Conservation (phyloP, 2,797 vertebrate genomes). For the Sylvia borin region DNA sequence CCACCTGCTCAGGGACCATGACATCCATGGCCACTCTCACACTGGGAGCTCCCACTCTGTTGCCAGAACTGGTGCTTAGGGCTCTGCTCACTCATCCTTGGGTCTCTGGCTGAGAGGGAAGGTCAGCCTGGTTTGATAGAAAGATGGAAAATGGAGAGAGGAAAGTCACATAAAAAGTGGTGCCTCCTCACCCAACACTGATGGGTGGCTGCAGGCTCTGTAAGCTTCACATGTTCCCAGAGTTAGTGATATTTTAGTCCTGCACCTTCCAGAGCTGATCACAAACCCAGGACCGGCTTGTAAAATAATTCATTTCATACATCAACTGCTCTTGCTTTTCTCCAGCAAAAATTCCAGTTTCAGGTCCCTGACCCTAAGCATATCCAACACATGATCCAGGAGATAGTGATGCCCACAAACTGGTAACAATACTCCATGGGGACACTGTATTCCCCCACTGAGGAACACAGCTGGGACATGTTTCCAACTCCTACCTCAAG, state of each 20-base stretch:
- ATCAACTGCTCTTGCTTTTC: not conserved
- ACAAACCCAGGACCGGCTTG: not conserved
- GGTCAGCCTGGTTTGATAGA: not conserved
- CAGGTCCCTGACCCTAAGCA: not conserved
- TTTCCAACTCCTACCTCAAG: not conserved
- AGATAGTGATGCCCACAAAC: not conserved
- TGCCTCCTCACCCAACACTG: not conserved
- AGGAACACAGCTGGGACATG: not conserved
- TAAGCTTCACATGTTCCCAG: fast-evolving
- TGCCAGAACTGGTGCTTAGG: fast-evolving
- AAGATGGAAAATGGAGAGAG: not conserved
- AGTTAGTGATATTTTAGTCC: not conserved
- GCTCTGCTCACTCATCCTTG: not conserved
- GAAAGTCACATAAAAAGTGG: not conserved
- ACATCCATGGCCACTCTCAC: not conserved
- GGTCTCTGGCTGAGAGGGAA: not conserved
- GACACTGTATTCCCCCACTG: not conserved
- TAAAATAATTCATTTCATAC: not conserved
- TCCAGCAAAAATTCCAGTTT: not conserved
- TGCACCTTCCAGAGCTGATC: not conserved
- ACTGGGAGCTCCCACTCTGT: fast-evolving
- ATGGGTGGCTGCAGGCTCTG: not conserved
- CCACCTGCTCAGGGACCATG: fast-evolving
- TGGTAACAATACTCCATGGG: fast-evolving
- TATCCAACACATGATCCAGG: not conserved